phyloP scores from a whole-genome alignment of 2,797 vertebrate genomes.

The Hemitrygon akajei region DNA sequence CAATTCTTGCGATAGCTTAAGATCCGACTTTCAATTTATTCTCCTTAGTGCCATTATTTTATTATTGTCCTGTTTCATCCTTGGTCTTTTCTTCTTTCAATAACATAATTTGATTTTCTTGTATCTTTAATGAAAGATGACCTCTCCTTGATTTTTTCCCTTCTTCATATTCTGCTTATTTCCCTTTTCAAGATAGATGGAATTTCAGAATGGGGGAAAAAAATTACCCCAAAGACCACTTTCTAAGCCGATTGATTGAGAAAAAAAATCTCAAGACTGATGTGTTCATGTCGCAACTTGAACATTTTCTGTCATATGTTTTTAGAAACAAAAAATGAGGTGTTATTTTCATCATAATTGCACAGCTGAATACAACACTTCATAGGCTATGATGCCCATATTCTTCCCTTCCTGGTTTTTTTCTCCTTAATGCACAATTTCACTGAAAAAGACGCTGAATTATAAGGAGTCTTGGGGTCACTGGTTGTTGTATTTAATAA shows the following conservation, averaged over 20 bases:
- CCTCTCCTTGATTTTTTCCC: neutral
- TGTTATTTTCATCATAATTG: neutral
- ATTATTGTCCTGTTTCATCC: neutral
- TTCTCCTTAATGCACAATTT: neutral
- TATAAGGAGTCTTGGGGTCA: neutral
- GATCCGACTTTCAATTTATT: neutral
- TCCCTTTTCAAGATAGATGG: neutral
- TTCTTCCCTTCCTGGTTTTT: neutral
- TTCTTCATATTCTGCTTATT: neutral
- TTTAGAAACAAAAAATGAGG: neutral
- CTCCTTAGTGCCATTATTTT: neutral
- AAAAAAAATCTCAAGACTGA: neutral
- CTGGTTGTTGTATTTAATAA: neutral
- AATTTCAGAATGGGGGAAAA: neutral
- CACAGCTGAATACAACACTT: no score
- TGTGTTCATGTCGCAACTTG: neutral
- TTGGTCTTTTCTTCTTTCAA: neutral
- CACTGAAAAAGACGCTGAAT: neutral
- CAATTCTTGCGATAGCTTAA: neutral
- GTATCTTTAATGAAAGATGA: neutral
- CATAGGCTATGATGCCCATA: neutral
- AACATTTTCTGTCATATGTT: neutral
- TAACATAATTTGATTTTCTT: neutral
- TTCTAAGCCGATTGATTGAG: neutral
- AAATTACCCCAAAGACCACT: neutral